phyloP scores from a whole-genome alignment of 2,888 invertebrate genomes.

The Lomographa bimaculata region DNA sequence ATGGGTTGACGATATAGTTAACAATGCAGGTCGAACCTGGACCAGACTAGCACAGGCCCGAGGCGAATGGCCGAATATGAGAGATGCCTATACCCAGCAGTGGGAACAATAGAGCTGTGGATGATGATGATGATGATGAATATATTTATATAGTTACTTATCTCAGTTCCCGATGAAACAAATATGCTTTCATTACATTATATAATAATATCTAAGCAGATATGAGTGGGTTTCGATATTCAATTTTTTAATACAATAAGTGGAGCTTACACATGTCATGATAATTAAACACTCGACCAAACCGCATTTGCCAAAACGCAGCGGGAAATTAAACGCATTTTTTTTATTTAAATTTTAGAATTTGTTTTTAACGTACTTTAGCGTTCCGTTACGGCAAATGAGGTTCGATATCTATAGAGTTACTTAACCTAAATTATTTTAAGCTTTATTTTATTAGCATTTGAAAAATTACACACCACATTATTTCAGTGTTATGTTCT shows the following conservation, averaged over 20 bases:
- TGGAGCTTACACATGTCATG: constrained; percentile 70
- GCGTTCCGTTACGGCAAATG: constrained; percentile 33
- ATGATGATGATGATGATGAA: too few relatives aligned
- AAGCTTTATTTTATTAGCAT: constrained; percentile 69
- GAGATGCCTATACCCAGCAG: too few relatives aligned
- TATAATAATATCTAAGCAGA: constrained; percentile 69
- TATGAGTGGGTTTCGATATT: constrained; percentile 71
- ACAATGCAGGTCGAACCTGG: too few relatives aligned
- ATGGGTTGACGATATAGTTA: too few relatives aligned
- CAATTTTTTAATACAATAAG: constrained; percentile 53
- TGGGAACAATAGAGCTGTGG: too few relatives aligned
- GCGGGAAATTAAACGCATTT: constrained; percentile 31
- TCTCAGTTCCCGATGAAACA: constrained; percentile 13
- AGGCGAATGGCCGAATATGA: too few relatives aligned
- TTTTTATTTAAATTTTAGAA: constrained; percentile 12
- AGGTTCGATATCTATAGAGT: constrained; percentile 44
- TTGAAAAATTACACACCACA: constrained; percentile 61
- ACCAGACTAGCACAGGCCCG: too few relatives aligned
- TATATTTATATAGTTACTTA: constrained; percentile 1
- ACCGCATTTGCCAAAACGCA: constrained; percentile 29
- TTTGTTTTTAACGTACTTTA: constrained; percentile 14
- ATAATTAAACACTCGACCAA: constrained; percentile 36
- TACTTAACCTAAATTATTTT: constrained; percentile 68
- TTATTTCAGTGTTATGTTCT: constrained; percentile 38
- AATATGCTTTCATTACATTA: constrained; percentile 21